Conservation (phyloP, 2,888 invertebrate species). For the Meteorus cinctellus region DNA sequence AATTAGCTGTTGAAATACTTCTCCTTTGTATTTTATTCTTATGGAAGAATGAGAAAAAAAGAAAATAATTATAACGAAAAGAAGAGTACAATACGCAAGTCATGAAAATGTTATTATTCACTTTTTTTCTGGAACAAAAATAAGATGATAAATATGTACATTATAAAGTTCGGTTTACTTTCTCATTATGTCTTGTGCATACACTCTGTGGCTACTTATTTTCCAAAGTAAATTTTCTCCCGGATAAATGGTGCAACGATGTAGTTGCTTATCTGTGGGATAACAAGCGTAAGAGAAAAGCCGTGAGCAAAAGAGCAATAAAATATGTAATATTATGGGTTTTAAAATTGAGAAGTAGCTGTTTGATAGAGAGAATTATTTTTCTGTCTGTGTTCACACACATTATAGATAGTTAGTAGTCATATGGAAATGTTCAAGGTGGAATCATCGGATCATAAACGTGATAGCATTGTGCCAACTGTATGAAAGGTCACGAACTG, state of each 20-base stretch:
- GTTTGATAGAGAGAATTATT: not conserved
- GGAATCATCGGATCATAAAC: slow-evolving; percentile 2
- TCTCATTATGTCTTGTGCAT: not conserved
- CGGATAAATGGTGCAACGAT: slow-evolving; percentile 1
- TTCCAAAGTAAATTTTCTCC: slow-evolving; percentile 26
- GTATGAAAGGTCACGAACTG: slow-evolving; percentile 46
- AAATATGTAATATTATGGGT: not conserved
- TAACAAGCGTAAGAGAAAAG: slow-evolving; percentile 34
- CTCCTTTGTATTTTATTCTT: not conserved
- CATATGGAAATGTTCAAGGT: not conserved
- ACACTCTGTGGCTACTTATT: slow-evolving; percentile 2
- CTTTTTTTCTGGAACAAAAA: not conserved
- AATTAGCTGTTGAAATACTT: not conserved
- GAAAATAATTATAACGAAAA: not conserved
- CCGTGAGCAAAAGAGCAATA: not conserved
- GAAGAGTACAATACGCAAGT: not conserved
- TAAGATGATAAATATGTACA: not conserved
- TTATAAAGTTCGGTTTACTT: not conserved
- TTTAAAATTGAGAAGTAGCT: not conserved
- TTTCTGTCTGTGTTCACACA: not conserved
- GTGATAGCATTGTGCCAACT: slow-evolving; percentile 23
- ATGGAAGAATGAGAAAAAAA: not conserved
- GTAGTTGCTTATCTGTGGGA: slow-evolving; percentile 24
- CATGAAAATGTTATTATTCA: not conserved
- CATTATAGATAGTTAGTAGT: not conserved